These are phyloP conservation scores for Barbus barbus DNA, from an alignment of 2,113 vertebrate genomes.

Conservation along the genomic window DNA sequence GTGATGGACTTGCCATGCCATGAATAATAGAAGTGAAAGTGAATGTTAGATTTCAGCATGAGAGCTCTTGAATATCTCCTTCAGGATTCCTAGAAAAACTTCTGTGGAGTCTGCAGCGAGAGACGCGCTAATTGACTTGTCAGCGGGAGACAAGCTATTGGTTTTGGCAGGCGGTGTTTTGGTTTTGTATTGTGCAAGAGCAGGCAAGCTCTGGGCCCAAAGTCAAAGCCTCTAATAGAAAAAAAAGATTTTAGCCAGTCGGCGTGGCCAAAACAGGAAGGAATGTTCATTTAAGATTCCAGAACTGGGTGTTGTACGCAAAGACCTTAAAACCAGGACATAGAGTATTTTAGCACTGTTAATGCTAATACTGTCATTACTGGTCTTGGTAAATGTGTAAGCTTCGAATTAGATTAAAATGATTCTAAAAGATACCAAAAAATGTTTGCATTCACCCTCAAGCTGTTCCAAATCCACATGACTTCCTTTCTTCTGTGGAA, in stretches of 20 bases:
- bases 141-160: conserved; percentile 40
- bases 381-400: not conserved
- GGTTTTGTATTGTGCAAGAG: conserved; percentile 35
- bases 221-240: conserved; percentile 6
- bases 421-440: too few species aligned
- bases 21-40: not conserved
- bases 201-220: not conserved
- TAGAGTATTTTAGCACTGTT: not conserved
- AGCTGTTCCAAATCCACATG: not conserved
- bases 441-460: not conserved
- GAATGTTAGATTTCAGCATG: not conserved
- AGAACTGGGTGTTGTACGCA: not conserved
- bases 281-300: conserved; percentile 21
- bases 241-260: not conserved
- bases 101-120: conserved; percentile 22
- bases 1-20: conserved; percentile 18
- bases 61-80: conserved; percentile 11
- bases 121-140: conserved; percentile 35
- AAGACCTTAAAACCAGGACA: not conserved
- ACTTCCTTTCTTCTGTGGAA: not conserved
- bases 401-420: not conserved
- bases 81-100: conserved; percentile 20
- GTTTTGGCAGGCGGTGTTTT: conserved; percentile 37
- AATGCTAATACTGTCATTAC: not conserved
- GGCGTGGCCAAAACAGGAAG: not conserved